Percentiles rank a stretch among this genome's conserved stretches.
Evolutionary conservation across 2,797 vertebrate genomes (phyloP).

Genomic region (Manis crassicaudata): DNA sequence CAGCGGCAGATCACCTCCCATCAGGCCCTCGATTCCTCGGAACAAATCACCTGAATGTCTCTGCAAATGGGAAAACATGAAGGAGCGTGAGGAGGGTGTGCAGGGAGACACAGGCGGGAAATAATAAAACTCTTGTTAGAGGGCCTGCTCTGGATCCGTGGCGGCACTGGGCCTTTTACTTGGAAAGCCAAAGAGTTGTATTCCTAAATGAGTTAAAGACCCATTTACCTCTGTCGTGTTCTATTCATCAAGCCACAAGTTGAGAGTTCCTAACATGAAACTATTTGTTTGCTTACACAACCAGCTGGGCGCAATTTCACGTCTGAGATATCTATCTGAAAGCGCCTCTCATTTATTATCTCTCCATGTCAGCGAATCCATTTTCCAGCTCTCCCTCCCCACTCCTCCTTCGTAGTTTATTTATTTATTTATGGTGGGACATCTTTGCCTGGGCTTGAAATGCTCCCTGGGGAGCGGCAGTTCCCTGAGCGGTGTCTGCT

Average conservation of each 20-base stretch:
- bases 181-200: slow-evolving; percentile 91
- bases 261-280: slow-evolving; percentile 92
- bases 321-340: slow-evolving; percentile 97
- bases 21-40: not conserved
- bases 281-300: slow-evolving; percentile 99
- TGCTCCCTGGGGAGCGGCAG: slow-evolving; percentile 46
- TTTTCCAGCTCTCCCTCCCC: slow-evolving; percentile 87
- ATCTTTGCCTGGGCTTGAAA: slow-evolving; percentile 71
- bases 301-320: slow-evolving; percentile 98
- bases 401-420: not conserved
- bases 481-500: not conserved
- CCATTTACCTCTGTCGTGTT: slow-evolving; percentile 97
- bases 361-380: slow-evolving; percentile 93
- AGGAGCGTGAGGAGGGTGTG: not conserved
- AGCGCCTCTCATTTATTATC: slow-evolving; percentile 96
- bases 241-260: slow-evolving; percentile 97
- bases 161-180: slow-evolving; percentile 85
- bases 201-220: slow-evolving; percentile 95
- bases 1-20: not conserved
- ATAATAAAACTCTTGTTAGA: slow-evolving; percentile 84
- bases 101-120: slow-evolving; percentile 64
- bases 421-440: slow-evolving; percentile 56
- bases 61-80: not conserved
- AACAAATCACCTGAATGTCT: not conserved
- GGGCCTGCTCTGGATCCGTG: slow-evolving; percentile 74